phyloP scores from a whole-genome alignment of 2,797 vertebrate species.

The Percopsis omiscomaycus region DNA sequence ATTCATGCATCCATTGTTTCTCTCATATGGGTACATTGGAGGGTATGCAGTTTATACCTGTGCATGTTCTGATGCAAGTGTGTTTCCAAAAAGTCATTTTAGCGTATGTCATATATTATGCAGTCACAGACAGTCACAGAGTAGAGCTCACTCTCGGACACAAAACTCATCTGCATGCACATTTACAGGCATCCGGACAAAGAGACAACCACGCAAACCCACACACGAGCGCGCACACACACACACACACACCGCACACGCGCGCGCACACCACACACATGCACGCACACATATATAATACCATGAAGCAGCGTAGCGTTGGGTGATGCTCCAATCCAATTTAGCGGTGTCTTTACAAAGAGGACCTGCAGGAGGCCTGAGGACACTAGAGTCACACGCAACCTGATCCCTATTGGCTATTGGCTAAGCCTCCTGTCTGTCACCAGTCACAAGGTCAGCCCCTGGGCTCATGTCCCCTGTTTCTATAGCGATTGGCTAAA shows the following conservation, averaged over 20 bases:
- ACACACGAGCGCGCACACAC: conserved; percentile 14
- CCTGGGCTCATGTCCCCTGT: conserved; percentile 60
- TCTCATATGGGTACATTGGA: conserved; percentile 71
- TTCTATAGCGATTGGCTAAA: conserved; percentile 66
- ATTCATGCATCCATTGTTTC: conserved; percentile 88
- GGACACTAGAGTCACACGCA: conserved; percentile 68
- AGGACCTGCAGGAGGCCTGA: conserved; percentile 59
- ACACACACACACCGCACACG: background rate
- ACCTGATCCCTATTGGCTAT: conserved; percentile 67
- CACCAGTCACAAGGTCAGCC: conserved; percentile 69
- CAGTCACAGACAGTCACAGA: conserved; percentile 67
- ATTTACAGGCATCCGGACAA: conserved; percentile 48
- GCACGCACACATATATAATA: conserved; percentile 45
- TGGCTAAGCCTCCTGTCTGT: conserved; percentile 63
- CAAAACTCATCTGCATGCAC: conserved; percentile 69
- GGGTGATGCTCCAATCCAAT: conserved; percentile 64
- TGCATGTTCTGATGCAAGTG: conserved; percentile 73
- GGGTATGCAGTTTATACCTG: conserved; percentile 68
- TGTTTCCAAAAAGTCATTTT: conserved; percentile 65
- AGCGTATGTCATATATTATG: conserved; percentile 67
- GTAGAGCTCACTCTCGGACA: conserved; percentile 61
- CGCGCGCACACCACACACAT: conserved; percentile 3
- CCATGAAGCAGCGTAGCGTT: conserved; percentile 51
- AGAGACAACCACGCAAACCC: conserved; percentile 17
- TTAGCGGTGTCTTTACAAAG: conserved; percentile 59